phyloP scores from a whole-genome alignment of 1,140 invertebrate species.

The Arctopsyche grandis region DNA sequence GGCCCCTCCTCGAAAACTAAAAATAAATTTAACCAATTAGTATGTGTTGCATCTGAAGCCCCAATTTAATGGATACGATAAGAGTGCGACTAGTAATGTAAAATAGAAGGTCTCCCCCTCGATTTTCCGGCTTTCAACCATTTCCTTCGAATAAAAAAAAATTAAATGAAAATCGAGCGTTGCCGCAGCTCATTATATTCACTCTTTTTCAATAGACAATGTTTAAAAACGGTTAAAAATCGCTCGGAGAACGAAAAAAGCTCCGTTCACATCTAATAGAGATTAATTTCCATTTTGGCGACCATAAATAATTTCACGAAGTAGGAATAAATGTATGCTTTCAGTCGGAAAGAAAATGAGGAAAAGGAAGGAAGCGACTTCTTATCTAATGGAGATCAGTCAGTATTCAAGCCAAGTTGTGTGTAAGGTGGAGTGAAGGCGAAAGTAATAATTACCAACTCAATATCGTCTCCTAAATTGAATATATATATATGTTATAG shows the following conservation, averaged over 20 bases:
- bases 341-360: background rate
- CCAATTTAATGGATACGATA: conserved; percentile 10
- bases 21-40: conserved; percentile 15
- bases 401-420: background rate
- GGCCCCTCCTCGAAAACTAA: background rate
- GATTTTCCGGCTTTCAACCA: background rate
- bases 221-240: background rate
- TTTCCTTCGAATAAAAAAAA: background rate
- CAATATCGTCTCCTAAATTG: background rate
- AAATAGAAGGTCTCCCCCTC: background rate
- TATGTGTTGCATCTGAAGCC: background rate
- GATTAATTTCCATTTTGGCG: conserved; percentile 18
- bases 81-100: background rate
- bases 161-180: background rate
- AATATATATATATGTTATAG: too few species aligned
- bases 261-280: background rate
- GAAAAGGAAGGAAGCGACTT: conserved; percentile 9
- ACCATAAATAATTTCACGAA: conserved; percentile 7
- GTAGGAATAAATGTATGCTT: conserved; percentile 5
- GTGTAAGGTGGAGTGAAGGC: background rate
- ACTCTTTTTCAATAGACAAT: background rate
- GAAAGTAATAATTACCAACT: background rate
- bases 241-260: background rate
- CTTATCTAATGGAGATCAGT: conserved; percentile 19
- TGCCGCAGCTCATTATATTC: background rate